Evolutionary conservation across 2,888 invertebrate species (phyloP).

Genomic region (Fissipunctia ypsillon): DNA sequence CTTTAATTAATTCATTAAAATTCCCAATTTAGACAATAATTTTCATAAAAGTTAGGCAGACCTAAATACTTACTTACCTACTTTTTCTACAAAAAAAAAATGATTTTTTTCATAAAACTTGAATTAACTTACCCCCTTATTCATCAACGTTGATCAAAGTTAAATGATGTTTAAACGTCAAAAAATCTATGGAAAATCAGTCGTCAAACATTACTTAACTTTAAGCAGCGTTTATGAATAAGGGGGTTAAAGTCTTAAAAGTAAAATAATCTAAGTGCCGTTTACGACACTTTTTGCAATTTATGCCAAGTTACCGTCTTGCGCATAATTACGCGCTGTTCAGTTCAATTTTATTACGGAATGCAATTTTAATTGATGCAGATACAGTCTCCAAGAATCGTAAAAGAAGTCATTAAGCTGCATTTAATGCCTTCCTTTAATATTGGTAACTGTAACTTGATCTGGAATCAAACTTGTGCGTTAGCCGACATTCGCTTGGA

Average conservation of each 20-base stretch:
- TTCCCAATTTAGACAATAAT: not conserved
- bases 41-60: not conserved
- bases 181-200: no score
- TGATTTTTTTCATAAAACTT: not conserved
- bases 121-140: not conserved
- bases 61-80: not conserved
- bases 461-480: not conserved
- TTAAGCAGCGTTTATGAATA: no score
- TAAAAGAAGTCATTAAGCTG: conserved; percentile 6
- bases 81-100: not conserved
- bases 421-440: not conserved
- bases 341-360: conserved; percentile 31
- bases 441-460: conserved; percentile 2
- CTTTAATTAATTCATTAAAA: not conserved
- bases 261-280: not conserved
- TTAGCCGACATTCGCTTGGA: no score
- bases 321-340: not conserved
- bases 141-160: no score
- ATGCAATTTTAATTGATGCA: conserved; percentile 21
- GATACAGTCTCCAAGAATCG: conserved; percentile 2
- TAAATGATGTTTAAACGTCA: no score
- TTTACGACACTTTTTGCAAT: not conserved
- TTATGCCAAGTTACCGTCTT: conserved; percentile 9
- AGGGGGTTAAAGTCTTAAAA: no score
- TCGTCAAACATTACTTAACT: no score